These are phyloP conservation scores for Odontomachus brunneus DNA, from an alignment of 1,140 invertebrate genomes.

Conservation along the genomic window DNA sequence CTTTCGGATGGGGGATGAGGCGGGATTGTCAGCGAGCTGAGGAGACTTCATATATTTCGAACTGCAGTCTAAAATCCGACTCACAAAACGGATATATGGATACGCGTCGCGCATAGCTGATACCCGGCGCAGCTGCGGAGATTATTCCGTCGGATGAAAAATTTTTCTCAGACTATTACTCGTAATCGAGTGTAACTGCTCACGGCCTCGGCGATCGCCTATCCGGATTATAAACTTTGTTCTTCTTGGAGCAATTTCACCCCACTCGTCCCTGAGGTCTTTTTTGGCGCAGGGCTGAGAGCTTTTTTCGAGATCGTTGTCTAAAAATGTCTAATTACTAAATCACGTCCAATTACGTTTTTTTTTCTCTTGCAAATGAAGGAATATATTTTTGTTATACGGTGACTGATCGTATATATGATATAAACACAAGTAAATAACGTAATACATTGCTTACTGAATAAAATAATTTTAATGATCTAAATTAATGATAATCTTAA, in stretches of 20 bases:
- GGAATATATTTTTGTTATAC: neutral
- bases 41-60: constrained; percentile 58
- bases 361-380: neutral
- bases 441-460: too few species aligned
- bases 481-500: neutral
- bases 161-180: constrained; percentile 65
- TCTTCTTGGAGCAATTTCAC: neutral
- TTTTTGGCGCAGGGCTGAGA: neutral
- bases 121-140: constrained; percentile 77
- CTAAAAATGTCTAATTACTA: neutral
- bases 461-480: too few species aligned
- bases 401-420: too few species aligned
- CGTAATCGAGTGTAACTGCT: constrained; percentile 56
- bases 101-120: constrained; percentile 70
- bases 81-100: constrained; percentile 30
- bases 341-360: too few species aligned
- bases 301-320: neutral
- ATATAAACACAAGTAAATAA: too few species aligned
- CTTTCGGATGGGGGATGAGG: neutral
- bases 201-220: constrained; percentile 35
- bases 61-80: constrained; percentile 45
- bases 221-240: neutral
- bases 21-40: neutral
- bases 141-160: constrained; percentile 76
- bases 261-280: neutral